Evolutionary conservation across 2,797 vertebrate species (phyloP), one percentile per base, ranked within the genome.

Genomic region (Coracias cyanogaster): DNA sequence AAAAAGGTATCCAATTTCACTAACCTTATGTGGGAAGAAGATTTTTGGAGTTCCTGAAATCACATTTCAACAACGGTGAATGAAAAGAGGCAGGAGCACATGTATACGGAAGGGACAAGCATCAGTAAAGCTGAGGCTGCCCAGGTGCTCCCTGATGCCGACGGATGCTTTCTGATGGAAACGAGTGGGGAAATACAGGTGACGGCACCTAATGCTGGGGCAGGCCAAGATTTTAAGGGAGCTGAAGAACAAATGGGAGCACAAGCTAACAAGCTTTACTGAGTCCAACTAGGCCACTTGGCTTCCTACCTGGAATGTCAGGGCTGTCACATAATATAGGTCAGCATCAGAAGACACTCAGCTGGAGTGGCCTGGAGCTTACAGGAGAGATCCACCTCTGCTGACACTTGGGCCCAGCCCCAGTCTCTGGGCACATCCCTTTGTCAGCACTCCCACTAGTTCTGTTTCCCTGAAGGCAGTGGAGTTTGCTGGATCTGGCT

Each of bases 1-100:
- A 69, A 66, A 76, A 73, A 39, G 4, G 18, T 48, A 62, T 93
- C 93, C 31, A 46, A 64, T 97, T 93, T 88, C 93, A 95, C 35
- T 60, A 12, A 43, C 41, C 49, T 73, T 64, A 61, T 57, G 64
- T 1, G 19, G 52, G 62, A 78, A 31, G 4, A 93, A 29, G 29
- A 54, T 20, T 46, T 43, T 92, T 33, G 4, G 41, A 64, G 83
- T 78, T 87, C 65, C 61, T 88, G 71, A 90, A 93, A 89, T 55
- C 71, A 52, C 61, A 21, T 8, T 73, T 61, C 45, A 79, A 43
- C 70, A 76, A 10, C 0, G 0, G 24, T 26, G 46, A 84, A 71
- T 20, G 64, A 29, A 51, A 82, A 74, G 25, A 67, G 29, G 66
- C 37, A 51, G 77, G 9, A 69, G 62, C 5, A 46, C 25, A 31